These are phyloP conservation scores for Meta bourneti DNA, from an alignment of 2,888 invertebrate genomes.

Conservation along the genomic window DNA sequence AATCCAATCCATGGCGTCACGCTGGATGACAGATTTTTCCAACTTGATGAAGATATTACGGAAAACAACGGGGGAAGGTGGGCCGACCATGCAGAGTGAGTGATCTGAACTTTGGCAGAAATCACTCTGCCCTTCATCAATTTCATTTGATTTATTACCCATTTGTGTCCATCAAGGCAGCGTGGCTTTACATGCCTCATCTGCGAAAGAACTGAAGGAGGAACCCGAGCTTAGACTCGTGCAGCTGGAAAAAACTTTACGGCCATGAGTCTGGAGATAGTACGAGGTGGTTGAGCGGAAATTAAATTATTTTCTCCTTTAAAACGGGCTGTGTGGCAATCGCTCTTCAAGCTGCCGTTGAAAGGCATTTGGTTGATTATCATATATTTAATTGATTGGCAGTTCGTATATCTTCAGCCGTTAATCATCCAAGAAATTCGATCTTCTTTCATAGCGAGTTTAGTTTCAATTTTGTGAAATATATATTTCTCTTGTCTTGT, in stretches of 20 bases:
- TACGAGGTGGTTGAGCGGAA: not conserved
- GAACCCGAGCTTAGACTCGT: not conserved
- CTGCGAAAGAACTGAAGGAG: not conserved
- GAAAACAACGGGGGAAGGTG: not conserved
- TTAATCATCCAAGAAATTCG: too few relatives aligned
- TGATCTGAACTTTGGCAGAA: constrained; percentile 25
- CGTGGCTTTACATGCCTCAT: not conserved
- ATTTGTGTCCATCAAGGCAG: constrained; percentile 7
- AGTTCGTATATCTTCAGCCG: not conserved
- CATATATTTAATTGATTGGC: not conserved
- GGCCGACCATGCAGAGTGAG: not conserved
- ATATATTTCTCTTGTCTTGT: too few relatives aligned
- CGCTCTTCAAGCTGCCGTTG: not conserved
- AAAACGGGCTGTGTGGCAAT: not conserved
- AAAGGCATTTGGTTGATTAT: not conserved
- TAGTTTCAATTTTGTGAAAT: too few relatives aligned
- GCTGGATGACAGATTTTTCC: not conserved
- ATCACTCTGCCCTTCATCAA: constrained; percentile 6
- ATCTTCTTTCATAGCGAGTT: too few relatives aligned
- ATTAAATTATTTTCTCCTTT: not conserved
- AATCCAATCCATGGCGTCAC: not conserved
- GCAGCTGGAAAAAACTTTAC: not conserved
- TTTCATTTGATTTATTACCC: constrained; percentile 16
- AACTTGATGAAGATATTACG: not conserved
- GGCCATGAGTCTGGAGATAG: not conserved